Evolutionary conservation across 2,113 vertebrate genomes (phyloP).

Genomic region (Nothocercus julius): DNA sequence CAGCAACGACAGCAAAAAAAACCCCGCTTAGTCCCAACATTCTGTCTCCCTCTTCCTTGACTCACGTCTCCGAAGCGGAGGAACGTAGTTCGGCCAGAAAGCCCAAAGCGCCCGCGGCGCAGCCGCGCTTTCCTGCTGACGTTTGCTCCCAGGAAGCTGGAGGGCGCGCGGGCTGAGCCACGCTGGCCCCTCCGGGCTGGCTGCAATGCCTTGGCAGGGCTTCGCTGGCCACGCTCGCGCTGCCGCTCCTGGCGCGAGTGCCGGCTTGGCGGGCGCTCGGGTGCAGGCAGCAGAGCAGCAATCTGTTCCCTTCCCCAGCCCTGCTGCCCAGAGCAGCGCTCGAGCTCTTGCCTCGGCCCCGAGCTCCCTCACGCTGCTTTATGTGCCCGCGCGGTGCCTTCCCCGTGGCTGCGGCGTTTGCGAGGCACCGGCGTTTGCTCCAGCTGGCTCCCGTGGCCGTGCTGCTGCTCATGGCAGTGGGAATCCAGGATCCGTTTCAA

Average conservation of each 20-base stretch:
- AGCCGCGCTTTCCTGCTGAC: background rate
- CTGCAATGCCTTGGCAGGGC: slow-evolving; percentile 19
- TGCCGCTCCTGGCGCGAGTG: slow-evolving; percentile 51
- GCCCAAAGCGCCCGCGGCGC: background rate
- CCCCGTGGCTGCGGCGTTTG: slow-evolving; percentile 6
- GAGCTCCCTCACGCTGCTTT: background rate
- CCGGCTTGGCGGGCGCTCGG: background rate
- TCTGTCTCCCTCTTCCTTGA: background rate
- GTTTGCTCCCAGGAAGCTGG: slow-evolving; percentile 26
- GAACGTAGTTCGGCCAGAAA: slow-evolving; percentile 30
- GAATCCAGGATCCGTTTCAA: background rate
- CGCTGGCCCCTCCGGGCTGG: slow-evolving; percentile 6
- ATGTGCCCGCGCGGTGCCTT: background rate
- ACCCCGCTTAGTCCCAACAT: background rate
- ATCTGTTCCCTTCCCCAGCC: slow-evolving; percentile 54
- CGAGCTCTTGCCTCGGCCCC: slow-evolving; percentile 3
- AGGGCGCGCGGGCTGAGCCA: background rate
- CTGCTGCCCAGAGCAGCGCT: slow-evolving; percentile 23
- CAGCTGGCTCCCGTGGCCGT: slow-evolving; percentile 25
- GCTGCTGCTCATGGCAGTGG: background rate
- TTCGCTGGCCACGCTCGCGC: background rate
- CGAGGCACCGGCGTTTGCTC: background rate
- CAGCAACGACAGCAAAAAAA: background rate
- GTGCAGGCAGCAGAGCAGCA: slow-evolving; percentile 54
- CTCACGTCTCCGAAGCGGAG: background rate